Conservation (phyloP, 2,888 invertebrate species). For the Tenthredo scrophulariae region DNA sequence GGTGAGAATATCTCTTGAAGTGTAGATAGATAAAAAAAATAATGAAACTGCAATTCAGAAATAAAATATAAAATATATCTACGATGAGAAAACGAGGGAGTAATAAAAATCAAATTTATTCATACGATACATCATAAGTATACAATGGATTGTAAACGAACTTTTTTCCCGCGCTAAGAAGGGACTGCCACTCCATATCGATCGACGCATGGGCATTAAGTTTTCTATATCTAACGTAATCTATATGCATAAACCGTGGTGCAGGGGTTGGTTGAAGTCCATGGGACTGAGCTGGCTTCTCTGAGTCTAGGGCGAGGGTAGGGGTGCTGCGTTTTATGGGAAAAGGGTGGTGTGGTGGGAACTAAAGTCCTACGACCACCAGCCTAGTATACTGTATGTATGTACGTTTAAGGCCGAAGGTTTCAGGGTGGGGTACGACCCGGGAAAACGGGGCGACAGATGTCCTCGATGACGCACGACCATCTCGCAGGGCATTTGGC, state of each 20-base stretch:
- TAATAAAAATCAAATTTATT: neutral
- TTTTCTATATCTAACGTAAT: conserved; percentile 8
- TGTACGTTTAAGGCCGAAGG: conserved; percentile 14
- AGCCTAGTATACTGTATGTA: neutral
- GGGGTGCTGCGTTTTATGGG: conserved; percentile 55
- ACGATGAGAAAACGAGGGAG: neutral
- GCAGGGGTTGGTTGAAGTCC: conserved; percentile 32
- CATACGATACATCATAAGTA: neutral
- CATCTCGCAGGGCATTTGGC: conserved; percentile 55
- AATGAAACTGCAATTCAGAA: neutral
- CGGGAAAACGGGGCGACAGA: conserved; percentile 68
- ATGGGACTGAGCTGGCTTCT: conserved; percentile 19
- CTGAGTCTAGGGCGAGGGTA: conserved; percentile 7
- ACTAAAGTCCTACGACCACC: conserved; percentile 33
- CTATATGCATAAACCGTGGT: conserved; percentile 23
- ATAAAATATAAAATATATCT: neutral
- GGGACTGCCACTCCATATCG: conserved; percentile 57
- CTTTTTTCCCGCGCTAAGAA: conserved; percentile 23
- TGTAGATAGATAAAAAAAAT: neutral
- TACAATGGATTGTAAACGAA: neutral
- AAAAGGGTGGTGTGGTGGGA: conserved; percentile 39
- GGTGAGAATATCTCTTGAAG: neutral
- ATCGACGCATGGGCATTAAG: conserved; percentile 60
- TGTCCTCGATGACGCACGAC: conserved; percentile 68
- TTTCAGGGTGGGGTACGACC: conserved; percentile 43